A percentile compares a stretch with the other conserved stretches of the same genome.
Conservation (phyloP, 2,888 invertebrate species). For the Gastracanthus pulcherrimus region DNA sequence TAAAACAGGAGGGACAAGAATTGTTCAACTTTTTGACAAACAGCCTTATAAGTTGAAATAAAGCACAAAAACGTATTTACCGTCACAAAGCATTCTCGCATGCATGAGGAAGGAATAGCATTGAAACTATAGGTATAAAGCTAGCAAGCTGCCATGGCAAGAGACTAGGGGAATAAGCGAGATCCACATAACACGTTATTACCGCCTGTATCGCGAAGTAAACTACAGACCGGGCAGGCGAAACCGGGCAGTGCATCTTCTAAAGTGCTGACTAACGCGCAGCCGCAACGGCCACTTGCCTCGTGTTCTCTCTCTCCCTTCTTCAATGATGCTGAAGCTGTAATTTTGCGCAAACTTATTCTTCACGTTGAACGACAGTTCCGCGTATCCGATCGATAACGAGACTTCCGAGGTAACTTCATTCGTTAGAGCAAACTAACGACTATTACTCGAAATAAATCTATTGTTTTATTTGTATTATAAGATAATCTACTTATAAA, state of each 20-base stretch:
- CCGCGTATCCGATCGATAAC: neutral
- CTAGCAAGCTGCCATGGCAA: no score
- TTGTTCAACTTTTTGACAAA: no score
- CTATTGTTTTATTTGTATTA: no score
- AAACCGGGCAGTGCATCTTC: neutral
- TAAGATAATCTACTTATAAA: no score
- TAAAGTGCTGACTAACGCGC: constrained; percentile 5
- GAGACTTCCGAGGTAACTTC: neutral
- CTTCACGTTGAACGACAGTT: neutral
- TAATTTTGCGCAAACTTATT: neutral
- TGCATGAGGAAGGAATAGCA: neutral
- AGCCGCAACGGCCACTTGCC: neutral
- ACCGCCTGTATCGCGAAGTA: neutral
- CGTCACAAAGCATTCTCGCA: no score
- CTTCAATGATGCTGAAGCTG: neutral
- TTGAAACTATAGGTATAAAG: no score
- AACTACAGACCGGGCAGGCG: neutral
- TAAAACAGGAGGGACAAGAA: no score
- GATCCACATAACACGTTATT: constrained; percentile 5
- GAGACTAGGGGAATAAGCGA: neutral
- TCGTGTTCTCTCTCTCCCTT: neutral
- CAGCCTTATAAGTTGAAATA: no score
- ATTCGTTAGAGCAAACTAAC: no score
- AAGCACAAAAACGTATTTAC: no score
- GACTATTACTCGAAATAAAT: no score